phyloP scores from a whole-genome alignment of 2,888 invertebrate genomes.

The Euplexia lucipara region DNA sequence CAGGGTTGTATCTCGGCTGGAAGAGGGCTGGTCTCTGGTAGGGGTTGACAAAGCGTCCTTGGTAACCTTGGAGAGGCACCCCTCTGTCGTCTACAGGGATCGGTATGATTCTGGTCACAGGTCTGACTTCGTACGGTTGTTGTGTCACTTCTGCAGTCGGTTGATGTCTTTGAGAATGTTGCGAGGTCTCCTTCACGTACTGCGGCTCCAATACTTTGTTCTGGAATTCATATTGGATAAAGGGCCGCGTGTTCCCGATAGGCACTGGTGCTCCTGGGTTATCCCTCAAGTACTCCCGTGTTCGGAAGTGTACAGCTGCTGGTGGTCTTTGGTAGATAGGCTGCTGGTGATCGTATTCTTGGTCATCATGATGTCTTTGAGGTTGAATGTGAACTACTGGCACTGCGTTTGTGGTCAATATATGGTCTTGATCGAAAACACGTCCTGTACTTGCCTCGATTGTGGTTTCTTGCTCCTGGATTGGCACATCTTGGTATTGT shows the following conservation, averaged over 20 bases:
- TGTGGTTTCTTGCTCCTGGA: constrained; percentile 85
- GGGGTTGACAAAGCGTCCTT: constrained; percentile 80
- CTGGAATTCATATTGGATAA: constrained; percentile 87
- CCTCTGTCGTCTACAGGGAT: constrained; percentile 88
- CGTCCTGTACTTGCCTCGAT: constrained; percentile 90
- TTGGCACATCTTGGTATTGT: constrained; percentile 81
- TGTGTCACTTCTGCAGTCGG: constrained; percentile 80
- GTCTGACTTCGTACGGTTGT: constrained; percentile 81
- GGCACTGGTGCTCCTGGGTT: constrained; percentile 88
- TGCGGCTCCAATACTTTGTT: constrained; percentile 88
- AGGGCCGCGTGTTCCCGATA: constrained; percentile 89
- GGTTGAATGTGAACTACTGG: constrained; percentile 90
- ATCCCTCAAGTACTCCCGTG: constrained; percentile 87
- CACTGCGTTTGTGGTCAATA: constrained; percentile 89
- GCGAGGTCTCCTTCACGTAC: constrained; percentile 77
- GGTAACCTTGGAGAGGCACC: constrained; percentile 84
- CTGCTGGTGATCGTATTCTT: constrained; percentile 83
- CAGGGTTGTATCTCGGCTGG: constrained; percentile 86
- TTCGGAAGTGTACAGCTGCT: constrained; percentile 83
- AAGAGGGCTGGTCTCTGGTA: constrained; percentile 74
- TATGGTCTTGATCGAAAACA: constrained; percentile 85
- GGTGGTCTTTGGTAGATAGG: constrained; percentile 82
- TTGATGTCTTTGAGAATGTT: constrained; percentile 68
- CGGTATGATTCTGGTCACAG: constrained; percentile 84
- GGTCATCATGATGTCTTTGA: constrained; percentile 81